Evolutionary conservation across 2,797 vertebrate species (phyloP).

Genomic region (Momotus momota): DNA sequence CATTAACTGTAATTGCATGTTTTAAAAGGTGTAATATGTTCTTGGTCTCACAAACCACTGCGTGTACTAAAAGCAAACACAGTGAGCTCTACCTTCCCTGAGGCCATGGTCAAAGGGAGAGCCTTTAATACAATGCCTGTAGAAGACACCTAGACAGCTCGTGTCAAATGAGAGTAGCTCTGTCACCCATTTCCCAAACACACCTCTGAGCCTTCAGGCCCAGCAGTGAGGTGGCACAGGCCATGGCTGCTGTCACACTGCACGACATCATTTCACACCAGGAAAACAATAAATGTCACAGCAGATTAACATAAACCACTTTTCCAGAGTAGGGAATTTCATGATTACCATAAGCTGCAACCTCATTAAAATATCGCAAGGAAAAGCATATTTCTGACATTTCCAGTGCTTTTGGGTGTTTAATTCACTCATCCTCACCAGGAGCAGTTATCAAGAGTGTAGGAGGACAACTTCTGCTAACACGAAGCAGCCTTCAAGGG

Average conservation of each 20-base stretch:
- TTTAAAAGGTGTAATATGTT: not conserved
- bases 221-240: fast-evolving
- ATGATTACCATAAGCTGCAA: constrained; percentile 62
- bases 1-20: not conserved
- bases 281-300: constrained; percentile 45
- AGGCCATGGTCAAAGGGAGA: not conserved
- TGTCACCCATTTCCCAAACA: not conserved
- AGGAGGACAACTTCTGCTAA: constrained; percentile 47
- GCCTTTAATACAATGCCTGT: not conserved
- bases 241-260: not conserved
- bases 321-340: constrained; percentile 38
- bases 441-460: constrained; percentile 3
- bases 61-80: not conserved
- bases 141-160: not conserved
- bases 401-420: not conserved
- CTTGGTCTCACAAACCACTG: not conserved
- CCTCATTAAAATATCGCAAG: constrained; percentile 57
- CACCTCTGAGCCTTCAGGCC: not conserved
- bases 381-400: constrained; percentile 43
- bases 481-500: constrained; percentile 52
- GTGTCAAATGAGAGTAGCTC: not conserved
- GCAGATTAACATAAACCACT: constrained; percentile 47
- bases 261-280: not conserved
- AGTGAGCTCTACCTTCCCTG: not conserved
- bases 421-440: not conserved